A percentile compares a stretch with the other conserved stretches of the same genome.
Conservation (phyloP, 2,888 invertebrate genomes). For the Tetragonisca angustula region DNA sequence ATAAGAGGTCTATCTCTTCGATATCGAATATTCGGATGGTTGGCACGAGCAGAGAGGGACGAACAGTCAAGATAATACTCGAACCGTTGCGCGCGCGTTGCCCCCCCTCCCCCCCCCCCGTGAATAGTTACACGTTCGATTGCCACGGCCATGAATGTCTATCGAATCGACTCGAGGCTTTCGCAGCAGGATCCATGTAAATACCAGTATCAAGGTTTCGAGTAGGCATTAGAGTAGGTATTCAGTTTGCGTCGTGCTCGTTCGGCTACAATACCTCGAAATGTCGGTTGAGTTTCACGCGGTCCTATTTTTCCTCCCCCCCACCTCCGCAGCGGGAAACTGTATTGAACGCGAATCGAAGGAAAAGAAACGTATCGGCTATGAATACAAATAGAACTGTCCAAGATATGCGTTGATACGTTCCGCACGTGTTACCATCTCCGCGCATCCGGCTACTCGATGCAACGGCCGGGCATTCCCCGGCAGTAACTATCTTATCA, state of each 20-base stretch:
- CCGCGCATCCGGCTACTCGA: constrained; percentile 10
- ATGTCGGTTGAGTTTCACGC: constrained; percentile 71
- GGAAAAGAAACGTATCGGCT: constrained; percentile 46
- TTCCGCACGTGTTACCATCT: constrained; percentile 18
- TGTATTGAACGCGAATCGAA: constrained; percentile 58
- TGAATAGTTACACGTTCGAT: constrained; percentile 72
- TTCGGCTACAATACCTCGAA: constrained; percentile 68
- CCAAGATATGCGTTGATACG: constrained; percentile 43
- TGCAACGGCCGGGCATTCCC: not conserved
- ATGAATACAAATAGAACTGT: constrained; percentile 58
- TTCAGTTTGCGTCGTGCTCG: constrained; percentile 72
- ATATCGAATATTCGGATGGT: constrained; percentile 29
- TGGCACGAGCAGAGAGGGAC: constrained; percentile 8
- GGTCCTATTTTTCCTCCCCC: constrained; percentile 45
- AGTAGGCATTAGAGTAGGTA: constrained; percentile 70
- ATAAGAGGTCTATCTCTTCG: constrained; percentile 18
- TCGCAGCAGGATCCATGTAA: constrained; percentile 63
- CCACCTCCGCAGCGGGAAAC: not conserved
- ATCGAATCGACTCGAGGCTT: constrained; percentile 68
- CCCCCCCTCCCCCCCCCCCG: constrained; percentile 60
- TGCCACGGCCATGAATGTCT: constrained; percentile 73
- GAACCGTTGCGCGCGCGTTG: constrained; percentile 49
- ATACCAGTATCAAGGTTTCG: constrained; percentile 69
- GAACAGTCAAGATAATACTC: constrained; percentile 56
- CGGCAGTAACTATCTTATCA: not conserved